Evolutionary conservation across 1,140 invertebrate species (phyloP), one percentile per base, ranked within the genome.

Genomic region (Ostrea edulis): DNA sequence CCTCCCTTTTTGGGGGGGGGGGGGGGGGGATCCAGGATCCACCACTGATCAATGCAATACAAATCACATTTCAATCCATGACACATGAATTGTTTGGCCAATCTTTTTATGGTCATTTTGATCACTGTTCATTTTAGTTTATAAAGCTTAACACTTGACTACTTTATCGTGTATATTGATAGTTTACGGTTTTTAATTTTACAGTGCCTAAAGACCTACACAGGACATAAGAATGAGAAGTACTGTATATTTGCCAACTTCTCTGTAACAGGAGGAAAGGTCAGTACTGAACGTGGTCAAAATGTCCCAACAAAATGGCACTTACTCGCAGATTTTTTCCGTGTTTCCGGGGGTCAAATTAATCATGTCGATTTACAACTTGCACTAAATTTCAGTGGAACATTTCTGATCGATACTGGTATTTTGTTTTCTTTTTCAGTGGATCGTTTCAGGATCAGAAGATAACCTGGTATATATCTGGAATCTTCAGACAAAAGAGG

Each of bases 191-290:
- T 54, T 86, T 77, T 83, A 86, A 87, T 87, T 77, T 91, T 93
- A 90, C 92, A 95, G 94, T 99, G 98, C 95, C 95, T 99, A 22
- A 99, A 99, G 96, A 99, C 98, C 0, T 99, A 99, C 92, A 98
- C 97, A 0, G 99, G 99, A 0, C 99, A 99, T 95, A 98, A 97
- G 94, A 99, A 99, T 96, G 98, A 99, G 95, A 99, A 99, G 95
- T 99, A 99, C 95, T 99, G 99, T 95, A 99, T 99, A 94, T 99
- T 99, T 96, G 99, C 99, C 35, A 99, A 99, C 95, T 99, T 99
- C 95, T 99, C 99, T 84, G 98, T 99, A 5, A 99, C 99, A 77
- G 99, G 99, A 88, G 99, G 99, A 95, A 99, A 99, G 96, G 98
- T 98, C 95, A 94, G 94, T 90, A 92, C 52, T 82, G 3, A 8